Evolutionary conservation across 2,113 vertebrate genomes (phyloP).

Genomic region (Leptobrachium ailaonicum): DNA sequence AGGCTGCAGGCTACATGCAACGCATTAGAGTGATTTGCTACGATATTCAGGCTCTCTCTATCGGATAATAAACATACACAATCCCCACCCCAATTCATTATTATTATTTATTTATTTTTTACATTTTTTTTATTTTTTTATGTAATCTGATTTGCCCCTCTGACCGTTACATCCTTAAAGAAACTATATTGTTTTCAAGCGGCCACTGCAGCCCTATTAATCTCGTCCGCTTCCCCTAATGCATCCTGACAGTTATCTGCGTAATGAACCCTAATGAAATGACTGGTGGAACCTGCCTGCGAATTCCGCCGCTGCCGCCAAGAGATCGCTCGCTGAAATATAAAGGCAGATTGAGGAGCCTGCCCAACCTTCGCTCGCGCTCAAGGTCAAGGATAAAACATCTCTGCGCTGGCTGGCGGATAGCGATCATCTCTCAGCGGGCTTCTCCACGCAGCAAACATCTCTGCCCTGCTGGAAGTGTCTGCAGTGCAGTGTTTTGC

Average conservation of each 20-base stretch:
- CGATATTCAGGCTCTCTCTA: background rate
- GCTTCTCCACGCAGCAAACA: slow-evolving; percentile 1
- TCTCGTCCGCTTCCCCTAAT: slow-evolving; percentile 70
- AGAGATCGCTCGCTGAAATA: slow-evolving; percentile 68
- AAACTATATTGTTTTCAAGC: slow-evolving; percentile 81
- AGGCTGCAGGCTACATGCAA: background rate
- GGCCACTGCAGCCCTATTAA: slow-evolving; percentile 75
- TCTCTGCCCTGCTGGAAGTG: slow-evolving; percentile 35
- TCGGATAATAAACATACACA: background rate
- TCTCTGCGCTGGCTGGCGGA: slow-evolving; percentile 21
- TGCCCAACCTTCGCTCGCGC: slow-evolving; percentile 67
- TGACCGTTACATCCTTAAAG: slow-evolving; percentile 67
- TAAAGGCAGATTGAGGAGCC: slow-evolving; percentile 70
- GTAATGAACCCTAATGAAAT: slow-evolving; percentile 82
- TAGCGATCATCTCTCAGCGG: slow-evolving; percentile 26
- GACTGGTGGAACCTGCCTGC: slow-evolving; percentile 69
- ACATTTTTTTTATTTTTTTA: slow-evolving; percentile 64
- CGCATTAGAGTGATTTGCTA: background rate
- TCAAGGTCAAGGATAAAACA: slow-evolving; percentile 69
- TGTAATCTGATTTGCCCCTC: slow-evolving; percentile 71
- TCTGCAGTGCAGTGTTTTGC: slow-evolving; percentile 35
- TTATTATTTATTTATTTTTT: slow-evolving; percentile 55
- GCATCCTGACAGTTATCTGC: slow-evolving; percentile 78
- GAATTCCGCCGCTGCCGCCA: slow-evolving; percentile 66
- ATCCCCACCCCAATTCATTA: background rate